Conservation (phyloP, 2,888 invertebrate genomes). For the Chrysotoxum bicinctum region DNA sequence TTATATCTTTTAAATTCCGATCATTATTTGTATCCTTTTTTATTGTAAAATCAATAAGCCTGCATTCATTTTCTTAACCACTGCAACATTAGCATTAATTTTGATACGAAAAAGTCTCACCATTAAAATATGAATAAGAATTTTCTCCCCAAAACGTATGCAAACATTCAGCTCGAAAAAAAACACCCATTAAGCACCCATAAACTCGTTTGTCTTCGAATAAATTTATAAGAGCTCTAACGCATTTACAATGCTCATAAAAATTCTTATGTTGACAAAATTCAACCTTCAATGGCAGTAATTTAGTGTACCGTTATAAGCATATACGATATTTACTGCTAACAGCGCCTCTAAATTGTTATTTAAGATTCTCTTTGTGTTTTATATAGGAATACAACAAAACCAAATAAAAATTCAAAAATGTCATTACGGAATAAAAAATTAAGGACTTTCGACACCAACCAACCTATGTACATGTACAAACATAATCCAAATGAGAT, state of each 20-base stretch:
- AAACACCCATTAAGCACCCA: background rate
- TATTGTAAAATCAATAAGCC: background rate
- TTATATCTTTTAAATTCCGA: background rate
- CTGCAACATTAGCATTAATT: background rate
- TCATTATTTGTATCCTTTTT: background rate
- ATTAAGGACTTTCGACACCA: conserved; percentile 1
- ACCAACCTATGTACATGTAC: background rate
- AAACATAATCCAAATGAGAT: background rate
- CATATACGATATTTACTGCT: conserved; percentile 37
- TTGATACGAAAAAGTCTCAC: background rate
- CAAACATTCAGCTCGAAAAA: background rate
- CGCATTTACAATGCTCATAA: background rate
- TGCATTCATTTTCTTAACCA: background rate
- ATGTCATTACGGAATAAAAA: conserved; percentile 8
- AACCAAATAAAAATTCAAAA: conserved; percentile 10
- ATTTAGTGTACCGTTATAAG: background rate
- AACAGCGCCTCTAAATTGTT: conserved; percentile 28
- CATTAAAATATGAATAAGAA: background rate
- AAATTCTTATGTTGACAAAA: conserved; percentile 2
- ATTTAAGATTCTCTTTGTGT: conserved; percentile 31
- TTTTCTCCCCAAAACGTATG: background rate
- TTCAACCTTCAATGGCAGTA: background rate
- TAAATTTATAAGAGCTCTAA: background rate
- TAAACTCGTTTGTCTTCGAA: conserved; percentile 5
- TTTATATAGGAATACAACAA: background rate